A percentile compares a stretch with the other conserved stretches of the same genome.
These are phyloP conservation scores for Mirounga angustirostris DNA, from an alignment of 2,113 vertebrate genomes.

Conservation along the genomic window DNA sequence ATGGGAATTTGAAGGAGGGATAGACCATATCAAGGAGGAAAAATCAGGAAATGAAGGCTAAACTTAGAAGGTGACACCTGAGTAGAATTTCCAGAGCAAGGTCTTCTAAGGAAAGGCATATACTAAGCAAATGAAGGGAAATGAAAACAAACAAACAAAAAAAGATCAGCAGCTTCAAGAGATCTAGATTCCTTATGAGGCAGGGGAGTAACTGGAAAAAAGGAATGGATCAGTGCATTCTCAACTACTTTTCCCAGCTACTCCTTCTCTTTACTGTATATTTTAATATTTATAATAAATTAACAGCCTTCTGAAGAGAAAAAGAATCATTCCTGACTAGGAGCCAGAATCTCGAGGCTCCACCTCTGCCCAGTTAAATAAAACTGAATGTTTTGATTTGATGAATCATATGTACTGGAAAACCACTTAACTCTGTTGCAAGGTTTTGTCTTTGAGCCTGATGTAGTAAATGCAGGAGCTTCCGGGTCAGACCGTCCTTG, in stretches of 20 bases:
- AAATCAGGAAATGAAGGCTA: background rate
- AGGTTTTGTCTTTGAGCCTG: background rate
- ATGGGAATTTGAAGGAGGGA: background rate
- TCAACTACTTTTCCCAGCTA: background rate
- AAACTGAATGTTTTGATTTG: background rate
- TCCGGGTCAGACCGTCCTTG: background rate
- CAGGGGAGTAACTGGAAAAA: no score
- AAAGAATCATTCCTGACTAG: background rate
- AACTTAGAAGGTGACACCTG: background rate
- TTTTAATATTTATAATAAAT: conserved; percentile 30
- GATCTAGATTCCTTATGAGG: background rate
- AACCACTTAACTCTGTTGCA: background rate
- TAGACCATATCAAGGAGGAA: background rate
- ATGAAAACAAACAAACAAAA: background rate
- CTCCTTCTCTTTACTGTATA: background rate
- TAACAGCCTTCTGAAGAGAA: background rate
- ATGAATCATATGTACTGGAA: background rate
- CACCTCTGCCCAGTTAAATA: background rate
- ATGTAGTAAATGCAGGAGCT: background rate
- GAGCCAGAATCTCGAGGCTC: background rate
- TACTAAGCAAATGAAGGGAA: background rate
- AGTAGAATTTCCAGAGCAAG: background rate
- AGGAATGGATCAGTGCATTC: background rate
- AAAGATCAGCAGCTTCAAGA: background rate
- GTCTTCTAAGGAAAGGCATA: background rate